Percentiles rank a stretch among this genome's conserved stretches.
These are phyloP conservation scores for Caiman crocodilus DNA, from an alignment of 2,797 vertebrate species.

Conservation along the genomic window DNA sequence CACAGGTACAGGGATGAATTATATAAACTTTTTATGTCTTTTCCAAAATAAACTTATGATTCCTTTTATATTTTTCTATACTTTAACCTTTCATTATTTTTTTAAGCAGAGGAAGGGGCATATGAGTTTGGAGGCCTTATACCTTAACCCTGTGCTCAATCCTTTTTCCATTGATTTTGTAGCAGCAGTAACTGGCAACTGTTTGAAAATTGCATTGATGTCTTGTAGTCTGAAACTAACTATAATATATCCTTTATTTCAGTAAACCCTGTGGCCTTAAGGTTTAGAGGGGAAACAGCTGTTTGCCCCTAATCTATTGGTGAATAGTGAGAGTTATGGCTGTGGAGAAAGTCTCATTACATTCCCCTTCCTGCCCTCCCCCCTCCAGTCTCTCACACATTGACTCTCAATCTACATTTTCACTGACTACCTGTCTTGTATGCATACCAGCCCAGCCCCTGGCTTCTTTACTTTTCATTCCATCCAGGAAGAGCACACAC, in stretches of 20 bases:
- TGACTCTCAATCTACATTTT: too few species aligned
- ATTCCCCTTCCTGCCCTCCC: too few species aligned
- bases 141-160: not conserved
- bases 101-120: not conserved
- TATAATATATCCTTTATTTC: not conserved
- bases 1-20: not conserved
- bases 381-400: too few species aligned
- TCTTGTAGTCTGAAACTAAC: not conserved
- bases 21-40: not conserved
- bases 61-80: not conserved
- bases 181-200: not conserved
- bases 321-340: not conserved
- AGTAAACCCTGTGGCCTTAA: not conserved
- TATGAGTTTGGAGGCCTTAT: not conserved
- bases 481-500: too few species aligned
- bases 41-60: not conserved
- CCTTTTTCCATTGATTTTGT: not conserved
- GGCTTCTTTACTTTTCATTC: too few species aligned
- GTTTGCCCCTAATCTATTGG: not conserved
- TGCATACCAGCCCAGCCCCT: too few species aligned
- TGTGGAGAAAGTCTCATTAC: not conserved
- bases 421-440: too few species aligned
- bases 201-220: not conserved
- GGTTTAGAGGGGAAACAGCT: not conserved
- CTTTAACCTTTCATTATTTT: not conserved